Evolutionary conservation across 2,888 invertebrate genomes (phyloP).

Genomic region (Dasypogon diadema): DNA sequence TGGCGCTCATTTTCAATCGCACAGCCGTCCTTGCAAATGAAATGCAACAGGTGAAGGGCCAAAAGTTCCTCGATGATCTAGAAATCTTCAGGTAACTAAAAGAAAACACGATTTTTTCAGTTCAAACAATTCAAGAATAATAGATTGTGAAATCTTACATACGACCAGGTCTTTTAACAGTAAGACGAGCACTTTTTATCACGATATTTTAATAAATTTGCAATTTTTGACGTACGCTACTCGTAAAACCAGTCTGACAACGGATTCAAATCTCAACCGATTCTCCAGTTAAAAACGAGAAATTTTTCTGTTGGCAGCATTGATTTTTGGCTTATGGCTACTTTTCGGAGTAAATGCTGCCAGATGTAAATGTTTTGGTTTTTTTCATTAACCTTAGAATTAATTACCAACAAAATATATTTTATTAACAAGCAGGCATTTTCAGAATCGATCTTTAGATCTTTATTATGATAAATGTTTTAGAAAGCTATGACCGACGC

Average conservation of each 20-base stretch:
- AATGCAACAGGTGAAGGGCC: conserved; percentile 11
- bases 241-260: neutral
- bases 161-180: too few species aligned
- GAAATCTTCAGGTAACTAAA: neutral
- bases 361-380: too few species aligned
- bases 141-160: too few species aligned
- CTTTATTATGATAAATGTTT: too few species aligned
- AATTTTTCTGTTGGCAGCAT: neutral
- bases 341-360: neutral
- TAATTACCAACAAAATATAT: too few species aligned
- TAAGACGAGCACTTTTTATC: too few species aligned
- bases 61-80: neutral
- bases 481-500: too few species aligned
- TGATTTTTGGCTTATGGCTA: neutral
- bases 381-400: too few species aligned
- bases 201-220: neutral
- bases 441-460: too few species aligned
- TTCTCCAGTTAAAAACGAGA: neutral
- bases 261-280: conserved; percentile 42
- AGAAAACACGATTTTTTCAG: neutral
- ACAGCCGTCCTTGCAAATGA: neutral
- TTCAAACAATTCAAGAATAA: too few species aligned
- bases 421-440: too few species aligned
- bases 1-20: conserved; percentile 70
- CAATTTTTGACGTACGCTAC: neutral